Evolutionary conservation across 2,888 invertebrate species (phyloP).

Genomic region (Aphidius colemani): DNA sequence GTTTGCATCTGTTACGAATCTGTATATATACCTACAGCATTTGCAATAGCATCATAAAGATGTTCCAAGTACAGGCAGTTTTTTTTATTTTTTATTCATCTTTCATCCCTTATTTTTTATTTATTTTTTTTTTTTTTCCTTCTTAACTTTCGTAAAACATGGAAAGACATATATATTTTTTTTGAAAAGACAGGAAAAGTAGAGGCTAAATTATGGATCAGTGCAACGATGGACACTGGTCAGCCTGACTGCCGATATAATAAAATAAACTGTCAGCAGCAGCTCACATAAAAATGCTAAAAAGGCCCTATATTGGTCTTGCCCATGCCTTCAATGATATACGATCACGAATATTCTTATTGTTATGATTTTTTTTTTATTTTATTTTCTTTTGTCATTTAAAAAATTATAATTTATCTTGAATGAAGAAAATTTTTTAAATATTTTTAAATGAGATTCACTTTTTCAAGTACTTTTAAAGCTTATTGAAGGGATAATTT

Average conservation of each 20-base stretch:
- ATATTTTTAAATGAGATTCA: too few species aligned
- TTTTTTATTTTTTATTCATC: neutral
- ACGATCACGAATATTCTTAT: conserved; percentile 23
- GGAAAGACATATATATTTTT: neutral
- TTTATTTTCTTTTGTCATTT: too few species aligned
- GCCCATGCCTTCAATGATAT: conserved; percentile 34
- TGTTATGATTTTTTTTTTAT: neutral
- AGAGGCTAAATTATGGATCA: conserved; percentile 32
- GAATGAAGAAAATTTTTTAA: too few species aligned
- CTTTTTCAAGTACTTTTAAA: neutral
- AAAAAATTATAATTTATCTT: too few species aligned
- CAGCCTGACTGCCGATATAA: conserved; percentile 47
- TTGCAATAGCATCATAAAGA: too few species aligned
- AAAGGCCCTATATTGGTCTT: conserved; percentile 47
- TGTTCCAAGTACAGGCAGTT: too few species aligned
- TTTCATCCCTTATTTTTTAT: neutral
- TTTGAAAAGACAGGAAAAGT: neutral
- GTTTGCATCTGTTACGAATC: conserved; percentile 23
- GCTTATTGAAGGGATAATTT: conserved; percentile 50
- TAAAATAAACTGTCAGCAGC: conserved; percentile 60
- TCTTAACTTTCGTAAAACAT: neutral
- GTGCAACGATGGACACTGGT: conserved; percentile 42
- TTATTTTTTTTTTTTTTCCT: neutral
- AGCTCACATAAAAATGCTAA: conserved; percentile 60
- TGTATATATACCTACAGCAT: neutral